These are phyloP conservation scores for Pseudorhiza aurosa DNA, from an alignment of 30 jellyfish, hydroid and myxozoan species.

Conservation along the genomic window DNA sequence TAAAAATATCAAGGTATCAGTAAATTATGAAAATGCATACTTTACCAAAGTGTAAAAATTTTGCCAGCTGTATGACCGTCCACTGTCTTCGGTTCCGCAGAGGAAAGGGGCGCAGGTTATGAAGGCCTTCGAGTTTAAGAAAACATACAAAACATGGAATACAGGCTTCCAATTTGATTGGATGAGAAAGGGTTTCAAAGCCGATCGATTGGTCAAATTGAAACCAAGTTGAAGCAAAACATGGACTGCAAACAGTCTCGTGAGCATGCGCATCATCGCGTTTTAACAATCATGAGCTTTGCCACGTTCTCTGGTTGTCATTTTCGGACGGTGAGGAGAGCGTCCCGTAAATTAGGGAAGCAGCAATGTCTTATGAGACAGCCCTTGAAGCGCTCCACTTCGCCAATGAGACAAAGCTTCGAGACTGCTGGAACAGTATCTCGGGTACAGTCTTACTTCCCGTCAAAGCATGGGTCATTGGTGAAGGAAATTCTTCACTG, in stretches of 20 bases:
- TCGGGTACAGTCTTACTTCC: no score
- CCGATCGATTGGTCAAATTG: neutral
- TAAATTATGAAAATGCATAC: no score
- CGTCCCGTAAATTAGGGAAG: neutral
- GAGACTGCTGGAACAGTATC: no score
- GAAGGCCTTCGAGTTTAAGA: neutral
- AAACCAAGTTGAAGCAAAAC: neutral
- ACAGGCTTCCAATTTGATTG: neutral
- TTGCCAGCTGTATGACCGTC: no score
- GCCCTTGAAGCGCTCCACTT: no score
- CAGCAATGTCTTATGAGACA: no score
- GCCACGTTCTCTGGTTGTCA: slow-evolving; percentile 17
- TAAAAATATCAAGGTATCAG: no score
- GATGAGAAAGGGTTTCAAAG: neutral
- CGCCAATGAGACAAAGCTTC: no score
- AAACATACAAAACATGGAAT: slow-evolving; percentile 6
- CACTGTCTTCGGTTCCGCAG: neutral
- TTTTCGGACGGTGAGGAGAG: neutral
- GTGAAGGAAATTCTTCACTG: no score
- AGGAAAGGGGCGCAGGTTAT: slow-evolving; percentile 11
- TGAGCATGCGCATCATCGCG: neutral
- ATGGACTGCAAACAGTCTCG: neutral
- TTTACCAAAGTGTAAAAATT: no score
- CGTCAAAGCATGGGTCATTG: no score
- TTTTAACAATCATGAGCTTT: neutral